Evolutionary conservation across 2,797 vertebrate species (phyloP).

Genomic region (Amniataba percoides): DNA sequence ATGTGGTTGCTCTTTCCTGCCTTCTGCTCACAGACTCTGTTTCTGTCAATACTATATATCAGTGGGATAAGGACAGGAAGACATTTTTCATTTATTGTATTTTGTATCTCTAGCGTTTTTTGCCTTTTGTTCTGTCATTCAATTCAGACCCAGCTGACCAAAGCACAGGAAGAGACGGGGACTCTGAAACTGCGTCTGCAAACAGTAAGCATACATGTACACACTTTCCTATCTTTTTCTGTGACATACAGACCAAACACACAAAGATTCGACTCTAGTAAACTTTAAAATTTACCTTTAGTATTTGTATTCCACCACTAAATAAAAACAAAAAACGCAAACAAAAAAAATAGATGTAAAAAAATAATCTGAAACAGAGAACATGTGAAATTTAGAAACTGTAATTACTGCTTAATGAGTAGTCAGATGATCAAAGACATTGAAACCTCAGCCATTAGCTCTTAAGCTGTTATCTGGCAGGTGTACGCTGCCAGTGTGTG

Average conservation of each 20-base stretch:
- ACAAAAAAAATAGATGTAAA: not conserved
- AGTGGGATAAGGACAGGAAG: not conserved
- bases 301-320: not conserved
- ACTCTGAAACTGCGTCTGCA: slow-evolving; percentile 91
- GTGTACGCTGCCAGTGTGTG: slow-evolving; percentile 11
- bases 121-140: slow-evolving; percentile 3
- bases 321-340: not conserved
- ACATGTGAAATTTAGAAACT: not conserved
- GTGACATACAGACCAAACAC: not conserved
- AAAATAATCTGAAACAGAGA: not conserved
- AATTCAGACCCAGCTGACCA: slow-evolving; percentile 89
- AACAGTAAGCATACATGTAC: slow-evolving; percentile 82
- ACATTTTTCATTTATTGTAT: not conserved
- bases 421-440: not conserved
- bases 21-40: not conserved
- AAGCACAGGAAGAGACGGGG: slow-evolving; percentile 91
- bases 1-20: not conserved
- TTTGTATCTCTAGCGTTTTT: not conserved
- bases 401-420: not conserved
- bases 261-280: not conserved
- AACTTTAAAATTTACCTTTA: no score
- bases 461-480: slow-evolving; percentile 13
- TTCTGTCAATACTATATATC: slow-evolving; percentile 14
- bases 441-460: not conserved
- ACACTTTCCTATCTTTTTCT: not conserved